Percentiles rank a stretch among this genome's conserved stretches.
Evolutionary conservation across 2,113 vertebrate genomes (phyloP).

Genomic region (Solenodon paradoxus): DNA sequence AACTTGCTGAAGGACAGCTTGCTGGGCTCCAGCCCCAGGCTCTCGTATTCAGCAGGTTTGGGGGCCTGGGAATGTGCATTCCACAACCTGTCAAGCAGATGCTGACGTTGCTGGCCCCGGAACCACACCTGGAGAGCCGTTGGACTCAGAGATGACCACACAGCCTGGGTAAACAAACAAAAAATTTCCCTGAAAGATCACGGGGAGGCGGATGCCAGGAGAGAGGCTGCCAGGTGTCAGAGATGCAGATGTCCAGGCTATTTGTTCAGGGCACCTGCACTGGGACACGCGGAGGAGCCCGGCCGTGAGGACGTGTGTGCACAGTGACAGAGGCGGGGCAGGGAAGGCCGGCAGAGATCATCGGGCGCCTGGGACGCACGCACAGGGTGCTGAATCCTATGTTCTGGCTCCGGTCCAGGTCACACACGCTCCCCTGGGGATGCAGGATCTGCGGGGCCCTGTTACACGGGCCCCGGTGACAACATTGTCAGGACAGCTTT

Average conservation of each 20-base stretch:
- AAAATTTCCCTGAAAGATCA: neutral
- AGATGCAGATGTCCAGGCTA: rapidly evolving
- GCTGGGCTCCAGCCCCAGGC: neutral
- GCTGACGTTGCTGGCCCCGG: no score
- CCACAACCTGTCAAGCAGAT: no score
- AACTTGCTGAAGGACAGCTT: rapidly evolving
- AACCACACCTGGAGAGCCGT: neutral
- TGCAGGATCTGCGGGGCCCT: neutral
- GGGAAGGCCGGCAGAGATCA: neutral
- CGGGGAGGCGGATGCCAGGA: neutral
- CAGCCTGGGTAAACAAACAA: rapidly evolving
- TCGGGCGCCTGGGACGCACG: no score
- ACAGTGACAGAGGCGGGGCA: neutral
- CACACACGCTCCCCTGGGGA: rapidly evolving
- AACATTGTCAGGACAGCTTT: neutral
- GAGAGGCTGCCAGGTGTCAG: neutral
- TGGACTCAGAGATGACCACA: neutral
- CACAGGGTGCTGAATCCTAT: rapidly evolving
- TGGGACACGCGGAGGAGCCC: rapidly evolving
- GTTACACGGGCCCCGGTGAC: rapidly evolving
- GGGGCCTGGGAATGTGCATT: no score
- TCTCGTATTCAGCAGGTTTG: neutral
- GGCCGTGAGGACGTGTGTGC: rapidly evolving
- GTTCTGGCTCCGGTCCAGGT: neutral
- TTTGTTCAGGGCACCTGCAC: no score